Evolutionary conservation across 1,140 invertebrate species (phyloP), one percentile per base, ranked within the genome.

Genomic region (Scaptomyza graminum): DNA sequence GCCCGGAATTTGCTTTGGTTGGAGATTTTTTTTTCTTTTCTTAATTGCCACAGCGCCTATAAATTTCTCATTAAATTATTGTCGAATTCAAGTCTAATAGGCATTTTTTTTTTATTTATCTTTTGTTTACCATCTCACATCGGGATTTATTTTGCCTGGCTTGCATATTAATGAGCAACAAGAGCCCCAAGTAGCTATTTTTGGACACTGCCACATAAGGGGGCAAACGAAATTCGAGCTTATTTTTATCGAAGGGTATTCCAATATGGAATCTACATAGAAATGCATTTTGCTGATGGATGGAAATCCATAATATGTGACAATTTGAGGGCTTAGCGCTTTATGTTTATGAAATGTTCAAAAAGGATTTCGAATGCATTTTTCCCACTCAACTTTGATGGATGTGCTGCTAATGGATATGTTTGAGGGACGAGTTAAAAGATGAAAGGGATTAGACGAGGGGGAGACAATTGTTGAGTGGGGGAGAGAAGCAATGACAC

Each of bases 21-120:
- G 34, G 18, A 43, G 55, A 52, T 72, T 66, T 60, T 52, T 52
- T 47, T 34, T 47, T 57, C 31, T 54, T 47, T 52, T 37, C 44
- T 68, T 83, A 83, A 83, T 83, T 83, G 71, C 75, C 71, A n/a
- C 37, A 50, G 61, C 49, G 51, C 60, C 81, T 74, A 84, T 84
- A 80, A 85, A 85, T 80, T 85, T 75, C 67, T 80, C 62, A 85
- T 85, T 76, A 81, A 84, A 83, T 84, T 74, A 83, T 76, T 49
- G 69, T 51, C 18, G 67, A 64, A 15, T 39, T 9, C 54, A 3
- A 43, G 51, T 41, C 51, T 5, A 28, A 28, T 28, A 28, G 28
- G 28, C 3, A 6, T 28, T 7, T 28, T 72, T 41, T 41, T 22
- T 22, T 22, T 22, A 3, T 57, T 57, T 28, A 25, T 28, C 44